Evolutionary conservation across 2,113 vertebrate genomes (phyloP).

Genomic region (Notechis scutatus): DNA sequence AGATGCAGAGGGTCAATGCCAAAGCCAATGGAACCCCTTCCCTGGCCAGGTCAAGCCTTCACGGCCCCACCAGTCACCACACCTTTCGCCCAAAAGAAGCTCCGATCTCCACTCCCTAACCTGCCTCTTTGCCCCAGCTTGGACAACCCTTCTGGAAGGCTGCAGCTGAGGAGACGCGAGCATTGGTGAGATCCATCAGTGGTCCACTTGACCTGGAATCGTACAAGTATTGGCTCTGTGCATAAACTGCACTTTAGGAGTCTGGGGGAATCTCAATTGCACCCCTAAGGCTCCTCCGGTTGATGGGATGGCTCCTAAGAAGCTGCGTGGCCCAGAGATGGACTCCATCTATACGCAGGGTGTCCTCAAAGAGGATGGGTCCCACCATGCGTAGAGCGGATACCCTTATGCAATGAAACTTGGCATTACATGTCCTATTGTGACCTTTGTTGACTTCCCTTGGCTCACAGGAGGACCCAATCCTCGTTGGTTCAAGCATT

Average conservation of each 20-base stretch:
- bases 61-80: background rate
- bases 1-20: background rate
- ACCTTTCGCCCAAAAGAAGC: no score
- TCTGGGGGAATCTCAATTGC: background rate
- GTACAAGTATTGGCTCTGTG: background rate
- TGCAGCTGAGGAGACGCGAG: no score
- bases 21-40: background rate
- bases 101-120: background rate
- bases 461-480: background rate
- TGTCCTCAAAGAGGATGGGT: background rate
- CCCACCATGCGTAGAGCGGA: background rate
- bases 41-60: background rate
- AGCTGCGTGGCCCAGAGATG: background rate
- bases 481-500: no score
- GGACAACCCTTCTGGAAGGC: background rate
- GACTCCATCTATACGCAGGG: no score
- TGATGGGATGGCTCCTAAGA: background rate
- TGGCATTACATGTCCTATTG: background rate
- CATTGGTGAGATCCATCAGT: background rate
- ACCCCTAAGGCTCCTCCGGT: background rate
- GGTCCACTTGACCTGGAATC: background rate
- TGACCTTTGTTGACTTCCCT: background rate
- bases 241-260: background rate
- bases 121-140: background rate
- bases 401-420: background rate